phyloP scores from a whole-genome alignment of 2,113 vertebrate genomes.

The Ciconia boyciana region DNA sequence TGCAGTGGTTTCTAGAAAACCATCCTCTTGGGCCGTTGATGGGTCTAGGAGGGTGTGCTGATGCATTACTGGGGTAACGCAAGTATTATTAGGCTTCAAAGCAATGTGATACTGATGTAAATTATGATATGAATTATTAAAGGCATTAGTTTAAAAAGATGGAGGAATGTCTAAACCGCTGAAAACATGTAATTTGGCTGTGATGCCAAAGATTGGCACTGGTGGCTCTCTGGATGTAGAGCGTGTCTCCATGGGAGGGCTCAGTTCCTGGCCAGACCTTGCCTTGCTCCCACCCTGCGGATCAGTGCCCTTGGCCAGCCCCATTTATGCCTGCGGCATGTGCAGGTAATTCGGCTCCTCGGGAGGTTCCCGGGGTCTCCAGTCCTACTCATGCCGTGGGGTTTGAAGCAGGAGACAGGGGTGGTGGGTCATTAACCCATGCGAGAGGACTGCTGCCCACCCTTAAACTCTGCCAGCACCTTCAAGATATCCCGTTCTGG shows the following conservation, averaged over 20 bases:
- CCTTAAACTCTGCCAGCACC: not conserved
- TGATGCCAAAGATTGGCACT: not conserved
- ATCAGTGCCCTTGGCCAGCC: not conserved
- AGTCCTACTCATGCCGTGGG: not conserved
- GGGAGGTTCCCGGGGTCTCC: not conserved
- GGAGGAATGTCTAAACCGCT: not conserved
- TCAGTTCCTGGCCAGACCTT: not conserved
- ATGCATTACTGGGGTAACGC: fast-evolving
- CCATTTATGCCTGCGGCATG: fast-evolving
- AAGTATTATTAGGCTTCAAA: not conserved
- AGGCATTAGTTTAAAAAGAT: not conserved
- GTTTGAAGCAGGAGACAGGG: not conserved
- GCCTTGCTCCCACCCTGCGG: not conserved
- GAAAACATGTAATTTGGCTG: not conserved
- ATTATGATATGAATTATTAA: not conserved
- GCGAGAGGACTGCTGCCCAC: not conserved
- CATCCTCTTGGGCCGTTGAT: not conserved
- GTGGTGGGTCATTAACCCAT: not conserved
- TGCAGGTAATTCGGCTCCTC: not conserved
- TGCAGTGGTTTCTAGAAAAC: not conserved
- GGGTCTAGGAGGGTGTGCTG: not conserved
- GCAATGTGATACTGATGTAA: fast-evolving
- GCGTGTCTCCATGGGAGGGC: fast-evolving
- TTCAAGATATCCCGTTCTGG: not conserved
- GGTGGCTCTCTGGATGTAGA: not conserved